phyloP scores from a whole-genome alignment of 2,888 invertebrate genomes.

The Microctonus brassicae region DNA sequence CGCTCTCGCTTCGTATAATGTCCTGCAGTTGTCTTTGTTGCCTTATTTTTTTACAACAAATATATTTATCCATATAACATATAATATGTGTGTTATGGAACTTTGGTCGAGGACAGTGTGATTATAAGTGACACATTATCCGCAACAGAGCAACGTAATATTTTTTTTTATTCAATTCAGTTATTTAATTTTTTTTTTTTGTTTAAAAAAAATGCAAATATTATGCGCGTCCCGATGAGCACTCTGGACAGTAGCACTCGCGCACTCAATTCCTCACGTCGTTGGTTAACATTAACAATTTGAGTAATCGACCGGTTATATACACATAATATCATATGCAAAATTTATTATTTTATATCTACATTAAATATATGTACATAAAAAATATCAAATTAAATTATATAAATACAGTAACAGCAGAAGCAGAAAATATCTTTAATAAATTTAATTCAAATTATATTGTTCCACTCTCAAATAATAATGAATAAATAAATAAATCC shows the following conservation, averaged over 20 bases:
- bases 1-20: too few species aligned
- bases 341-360: constrained; percentile 1
- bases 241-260: constrained; percentile 24
- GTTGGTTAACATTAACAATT: constrained; percentile 35
- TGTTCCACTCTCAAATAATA: too few species aligned
- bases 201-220: constrained; percentile 31
- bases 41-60: constrained; percentile 30
- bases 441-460: too few species aligned
- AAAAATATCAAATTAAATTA: too few species aligned
- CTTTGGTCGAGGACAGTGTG: constrained; percentile 44
- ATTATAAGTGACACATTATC: constrained; percentile 53
- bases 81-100: constrained; percentile 29
- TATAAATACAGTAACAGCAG: too few species aligned
- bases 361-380: constrained; percentile 12
- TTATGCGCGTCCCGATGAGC: not conserved
- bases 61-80: not conserved
- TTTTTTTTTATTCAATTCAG: too few species aligned
- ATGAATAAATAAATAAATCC: not conserved
- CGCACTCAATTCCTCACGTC: constrained; percentile 6
- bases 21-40: too few species aligned
- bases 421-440: too few species aligned
- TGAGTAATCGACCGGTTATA: constrained; percentile 37
- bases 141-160: not conserved
- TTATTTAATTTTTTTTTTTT: too few species aligned
- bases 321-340: not conserved